Conservation (phyloP, 2,113 vertebrate genomes). For the Rhabdornis inornatus region DNA sequence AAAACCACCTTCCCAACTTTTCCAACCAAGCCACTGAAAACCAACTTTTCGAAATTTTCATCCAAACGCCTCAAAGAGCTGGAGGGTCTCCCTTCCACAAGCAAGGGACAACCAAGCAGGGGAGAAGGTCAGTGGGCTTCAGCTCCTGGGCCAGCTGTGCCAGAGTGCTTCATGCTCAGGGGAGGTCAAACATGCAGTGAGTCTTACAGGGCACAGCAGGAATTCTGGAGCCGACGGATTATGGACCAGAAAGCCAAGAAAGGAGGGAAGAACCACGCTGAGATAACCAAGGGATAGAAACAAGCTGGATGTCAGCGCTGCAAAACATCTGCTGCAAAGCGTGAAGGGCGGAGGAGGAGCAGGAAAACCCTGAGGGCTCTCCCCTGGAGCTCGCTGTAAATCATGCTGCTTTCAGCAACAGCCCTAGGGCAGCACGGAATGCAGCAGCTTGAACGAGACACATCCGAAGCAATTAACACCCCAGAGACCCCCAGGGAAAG, state of each 20-base stretch:
- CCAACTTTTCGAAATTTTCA: background rate
- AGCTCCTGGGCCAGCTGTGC: background rate
- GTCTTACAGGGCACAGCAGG: background rate
- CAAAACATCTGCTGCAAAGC: background rate
- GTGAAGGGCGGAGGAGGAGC: background rate
- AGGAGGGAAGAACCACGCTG: background rate
- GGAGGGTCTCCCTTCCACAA: background rate
- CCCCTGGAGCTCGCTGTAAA: background rate
- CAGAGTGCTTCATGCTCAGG: background rate
- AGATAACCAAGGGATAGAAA: background rate
- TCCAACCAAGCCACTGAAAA: background rate
- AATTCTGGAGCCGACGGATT: background rate
- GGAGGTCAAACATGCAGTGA: background rate
- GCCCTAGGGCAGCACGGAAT: background rate
- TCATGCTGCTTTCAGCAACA: background rate
- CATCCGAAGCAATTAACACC: background rate
- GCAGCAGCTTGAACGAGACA: background rate
- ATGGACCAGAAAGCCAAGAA: background rate
- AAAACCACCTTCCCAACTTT: background rate
- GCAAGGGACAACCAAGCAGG: background rate
- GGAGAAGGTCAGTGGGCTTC: background rate
- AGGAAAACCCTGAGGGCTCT: background rate
- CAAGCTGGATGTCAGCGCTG: background rate
- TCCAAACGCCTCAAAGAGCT: background rate
- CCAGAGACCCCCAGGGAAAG: background rate